Evolutionary conservation across 2,113 vertebrate genomes (phyloP).

Genomic region (Rousettus leschenaultii): DNA sequence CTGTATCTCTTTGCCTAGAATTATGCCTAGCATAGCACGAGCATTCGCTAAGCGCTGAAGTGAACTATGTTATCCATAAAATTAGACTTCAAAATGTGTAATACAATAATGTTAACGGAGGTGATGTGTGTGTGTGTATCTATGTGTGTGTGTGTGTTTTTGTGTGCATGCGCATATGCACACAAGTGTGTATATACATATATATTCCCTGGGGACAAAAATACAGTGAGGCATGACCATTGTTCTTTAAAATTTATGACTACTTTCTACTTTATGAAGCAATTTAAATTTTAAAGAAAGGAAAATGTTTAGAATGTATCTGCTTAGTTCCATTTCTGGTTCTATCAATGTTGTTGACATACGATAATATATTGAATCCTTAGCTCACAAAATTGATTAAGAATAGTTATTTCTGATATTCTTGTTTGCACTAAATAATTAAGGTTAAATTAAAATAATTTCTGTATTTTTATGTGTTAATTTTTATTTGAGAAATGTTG

Average conservation of each 20-base stretch:
- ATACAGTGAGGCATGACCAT: not conserved
- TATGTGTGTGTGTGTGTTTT: not conserved
- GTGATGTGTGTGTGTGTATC: not conserved
- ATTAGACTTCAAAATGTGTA: not conserved
- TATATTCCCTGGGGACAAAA: not conserved
- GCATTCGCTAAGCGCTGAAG: not conserved
- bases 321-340: not conserved
- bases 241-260: not conserved
- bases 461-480: not conserved
- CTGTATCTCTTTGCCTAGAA: not conserved
- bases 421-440: not conserved
- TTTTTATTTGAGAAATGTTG: not conserved
- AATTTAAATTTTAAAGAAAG: not conserved
- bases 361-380: not conserved
- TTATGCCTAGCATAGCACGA: not conserved
- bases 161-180: no score
- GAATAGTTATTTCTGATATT: not conserved
- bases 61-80: not conserved
- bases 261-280: not conserved
- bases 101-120: not conserved
- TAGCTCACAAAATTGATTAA: not conserved
- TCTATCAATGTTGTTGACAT: not conserved
- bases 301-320: not conserved
- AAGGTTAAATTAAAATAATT: not conserved
- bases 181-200: no score